Conservation (phyloP, 1,140 invertebrate genomes). For the Drosophila serrata region DNA sequence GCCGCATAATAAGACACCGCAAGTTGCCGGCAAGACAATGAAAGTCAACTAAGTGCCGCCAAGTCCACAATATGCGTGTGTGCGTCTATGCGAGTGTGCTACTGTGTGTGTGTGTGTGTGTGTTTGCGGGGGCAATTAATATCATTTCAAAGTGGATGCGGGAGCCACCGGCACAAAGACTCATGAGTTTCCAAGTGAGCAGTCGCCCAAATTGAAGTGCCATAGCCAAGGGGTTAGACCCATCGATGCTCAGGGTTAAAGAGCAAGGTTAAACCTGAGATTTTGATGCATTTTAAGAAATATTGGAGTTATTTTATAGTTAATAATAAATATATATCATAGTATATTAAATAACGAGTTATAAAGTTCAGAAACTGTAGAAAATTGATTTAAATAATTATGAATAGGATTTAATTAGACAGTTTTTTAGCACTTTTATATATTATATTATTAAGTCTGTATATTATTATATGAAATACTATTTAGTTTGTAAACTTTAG, state of each 20-base stretch:
- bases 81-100: conserved; percentile 13
- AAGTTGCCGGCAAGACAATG: conserved; percentile 66
- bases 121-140: conserved; percentile 63
- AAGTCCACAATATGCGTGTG: neutral
- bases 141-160: conserved; percentile 59
- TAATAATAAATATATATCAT: neutral
- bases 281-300: neutral
- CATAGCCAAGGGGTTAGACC: conserved; percentile 24
- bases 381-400: too few species aligned
- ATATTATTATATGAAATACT: too few species aligned
- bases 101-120: conserved; percentile 3
- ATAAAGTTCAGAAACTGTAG: too few species aligned
- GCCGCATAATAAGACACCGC: conserved; percentile 63
- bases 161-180: conserved; percentile 6
- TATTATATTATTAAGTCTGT: too few species aligned
- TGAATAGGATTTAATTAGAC: too few species aligned
- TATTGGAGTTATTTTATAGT: neutral
- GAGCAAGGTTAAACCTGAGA: neutral
- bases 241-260: conserved; percentile 27
- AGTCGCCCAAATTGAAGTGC: conserved; percentile 36
- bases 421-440: too few species aligned
- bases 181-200: conserved; percentile 46
- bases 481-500: too few species aligned
- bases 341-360: neutral
- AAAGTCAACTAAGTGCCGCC: conserved; percentile 58